Conservation (phyloP, 92 coral and sea anemone species). For the Desmophyllum pertusum region DNA sequence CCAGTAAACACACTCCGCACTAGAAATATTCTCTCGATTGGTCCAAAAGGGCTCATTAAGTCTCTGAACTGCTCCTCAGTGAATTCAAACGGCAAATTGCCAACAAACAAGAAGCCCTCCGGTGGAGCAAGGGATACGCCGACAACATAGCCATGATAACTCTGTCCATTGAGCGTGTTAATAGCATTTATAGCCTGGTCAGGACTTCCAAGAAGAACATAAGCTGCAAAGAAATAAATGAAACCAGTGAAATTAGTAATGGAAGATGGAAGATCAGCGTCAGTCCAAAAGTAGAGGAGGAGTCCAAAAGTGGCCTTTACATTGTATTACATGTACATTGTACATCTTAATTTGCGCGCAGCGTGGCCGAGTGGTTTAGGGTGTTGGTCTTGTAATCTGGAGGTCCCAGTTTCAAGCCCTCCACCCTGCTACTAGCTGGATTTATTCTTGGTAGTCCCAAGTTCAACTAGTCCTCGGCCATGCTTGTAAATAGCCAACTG, state of each 20-base stretch:
- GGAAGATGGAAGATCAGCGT: not conserved
- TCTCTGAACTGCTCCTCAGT: constrained; percentile 78
- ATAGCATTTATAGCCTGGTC: constrained; percentile 70
- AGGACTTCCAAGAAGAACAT: constrained; percentile 54
- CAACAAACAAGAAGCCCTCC: constrained; percentile 83
- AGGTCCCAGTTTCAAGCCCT: too few relatives aligned
- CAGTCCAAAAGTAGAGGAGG: too few relatives aligned
- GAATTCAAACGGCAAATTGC: constrained; percentile 89
- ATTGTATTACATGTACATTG: too few relatives aligned
- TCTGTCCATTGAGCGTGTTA: constrained; percentile 63
- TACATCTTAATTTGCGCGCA: too few relatives aligned
- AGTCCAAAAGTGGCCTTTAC: too few relatives aligned
- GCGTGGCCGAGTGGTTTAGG: too few relatives aligned
- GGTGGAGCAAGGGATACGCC: constrained; percentile 77
- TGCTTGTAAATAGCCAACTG: too few relatives aligned
- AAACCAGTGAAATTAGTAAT: not conserved
- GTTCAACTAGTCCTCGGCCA: too few relatives aligned
- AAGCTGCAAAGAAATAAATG: constrained; percentile 25
- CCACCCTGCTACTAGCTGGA: too few relatives aligned
- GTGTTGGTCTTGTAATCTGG: too few relatives aligned
- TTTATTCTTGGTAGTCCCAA: too few relatives aligned
- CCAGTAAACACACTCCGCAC: constrained; percentile 84
- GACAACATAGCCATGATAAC: constrained; percentile 64
- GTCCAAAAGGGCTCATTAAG: constrained; percentile 90
- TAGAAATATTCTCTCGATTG: constrained; percentile 76